Base-by-base conservation (phyloP, 2,888 invertebrate species). In the Tenthredo scrophulariae region DNA sequence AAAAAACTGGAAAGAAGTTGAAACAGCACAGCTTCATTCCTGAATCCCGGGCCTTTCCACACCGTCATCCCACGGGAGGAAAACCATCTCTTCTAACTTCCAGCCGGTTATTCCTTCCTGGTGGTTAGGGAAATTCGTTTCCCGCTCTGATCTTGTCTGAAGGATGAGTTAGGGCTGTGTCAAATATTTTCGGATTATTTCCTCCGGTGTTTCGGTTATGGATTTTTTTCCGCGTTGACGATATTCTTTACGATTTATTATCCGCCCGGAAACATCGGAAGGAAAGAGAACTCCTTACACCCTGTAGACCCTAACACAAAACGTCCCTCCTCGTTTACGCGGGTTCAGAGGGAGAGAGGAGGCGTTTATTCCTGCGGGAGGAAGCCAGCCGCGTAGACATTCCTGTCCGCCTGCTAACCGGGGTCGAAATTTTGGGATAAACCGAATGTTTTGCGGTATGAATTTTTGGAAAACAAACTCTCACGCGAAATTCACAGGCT, bases 321-420 rank as follows among this genome's bases (percentile, higher is more conserved):
- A 33, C 67, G 6, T 33, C 1, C 67, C 18, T 67, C 67, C 29
- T 5, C 33, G 18, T 67, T 15, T 26, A 67, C 67, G 67, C 67
- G 33, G 67, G 33, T 18, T 15, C 67, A 67, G 33, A 67, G 72
- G 4, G 13, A 10, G 40, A 7, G 4, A 43, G 72, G 72, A 74
- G 43, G 43, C 72, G 10, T 74, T 74, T 74, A 74, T 43, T 74
- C 72, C 72, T 18, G n/a, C 43, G 72, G 72, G 43, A 43, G 22
- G 13, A 77, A 33, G 7, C 50, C 26, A 50, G 15, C 50, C 40
- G 18, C 4, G 29, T n/a, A 9, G 1, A 7, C 77, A 50, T 77
- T 77, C n/a, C 50, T 77, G 77, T 33, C 77, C 29, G 77, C 77
- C 77, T 77, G 77, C 77, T 77, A 77, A 50, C 77, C 77, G 7